phyloP scores from a whole-genome alignment of 1,140 invertebrate genomes.

The Aphidius ervi region DNA sequence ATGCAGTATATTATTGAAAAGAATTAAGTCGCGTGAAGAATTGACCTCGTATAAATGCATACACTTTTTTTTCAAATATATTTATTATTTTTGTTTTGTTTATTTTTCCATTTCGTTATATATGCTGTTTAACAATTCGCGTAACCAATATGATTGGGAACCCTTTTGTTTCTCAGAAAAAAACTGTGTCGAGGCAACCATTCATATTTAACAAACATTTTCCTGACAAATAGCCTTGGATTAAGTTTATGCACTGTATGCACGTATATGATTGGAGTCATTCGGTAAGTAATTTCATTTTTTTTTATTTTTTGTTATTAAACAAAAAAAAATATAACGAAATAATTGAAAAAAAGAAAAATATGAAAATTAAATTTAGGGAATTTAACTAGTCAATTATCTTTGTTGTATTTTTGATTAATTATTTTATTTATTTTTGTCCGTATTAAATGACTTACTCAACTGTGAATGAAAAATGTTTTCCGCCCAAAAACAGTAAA shows the following conservation, averaged over 20 bases:
- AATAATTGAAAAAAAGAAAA: no score
- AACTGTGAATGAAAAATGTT: no score
- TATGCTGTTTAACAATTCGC: no score
- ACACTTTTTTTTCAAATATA: neutral
- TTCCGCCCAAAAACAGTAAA: no score
- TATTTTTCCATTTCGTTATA: no score
- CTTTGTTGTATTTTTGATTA: no score
- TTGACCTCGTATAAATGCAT: neutral
- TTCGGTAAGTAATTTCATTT: neutral
- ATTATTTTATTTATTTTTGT: no score
- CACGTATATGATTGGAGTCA: neutral
- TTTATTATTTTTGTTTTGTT: no score
- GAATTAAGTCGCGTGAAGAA: neutral
- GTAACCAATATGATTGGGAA: neutral
- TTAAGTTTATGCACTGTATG: neutral
- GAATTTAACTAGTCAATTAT: no score
- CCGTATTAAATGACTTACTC: no score
- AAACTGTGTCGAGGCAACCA: slow-evolving; percentile 14
- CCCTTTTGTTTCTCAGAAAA: slow-evolving; percentile 12
- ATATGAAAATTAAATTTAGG: no score
- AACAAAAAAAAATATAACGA: neutral
- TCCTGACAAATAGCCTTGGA: slow-evolving; percentile 3
- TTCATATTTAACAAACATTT: slow-evolving; percentile 15
- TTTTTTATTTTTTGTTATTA: no score
- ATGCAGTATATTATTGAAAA: neutral